Evolutionary conservation across 2,888 invertebrate genomes (phyloP), one percentile per base, ranked within the genome.

Genomic region (Himalopsyche japonica): DNA sequence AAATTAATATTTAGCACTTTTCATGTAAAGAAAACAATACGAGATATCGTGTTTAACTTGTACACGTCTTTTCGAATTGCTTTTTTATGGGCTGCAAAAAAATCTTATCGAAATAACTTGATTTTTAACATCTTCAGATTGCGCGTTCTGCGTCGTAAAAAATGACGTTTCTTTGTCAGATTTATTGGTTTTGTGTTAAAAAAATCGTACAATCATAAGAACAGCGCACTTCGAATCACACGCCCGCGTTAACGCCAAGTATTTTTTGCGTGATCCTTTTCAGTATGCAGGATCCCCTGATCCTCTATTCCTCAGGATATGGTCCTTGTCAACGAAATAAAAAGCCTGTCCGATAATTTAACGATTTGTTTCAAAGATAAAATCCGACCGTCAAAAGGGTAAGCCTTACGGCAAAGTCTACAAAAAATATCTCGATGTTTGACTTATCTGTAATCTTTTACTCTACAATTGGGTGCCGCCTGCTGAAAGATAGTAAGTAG

Each of bases 261-360:
- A 57, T 57, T 20, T 57, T 57, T 57, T 57, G 24, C 57, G 20
- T 20, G 57, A 24, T n/a, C 7, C n/a, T 57, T 15, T 57, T 57
- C 57, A 57, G 20, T 57, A 57, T 57, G n/a, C 20, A 57, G 57
- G 57, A 57, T 57, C n/a, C 7, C 10, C 57, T 20, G 24, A n/a
- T 57, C 57, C 57, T 20, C 57, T 57, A 57, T n/a, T 57, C 57
- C 57, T 57, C 57, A 20, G 57, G 57, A 57, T 57, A 24, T 57
- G 57, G 57, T 24, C 57, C 20, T 57, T 57, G 57, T 57, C 76
- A 34, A 27, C 76, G 76, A 76, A 32, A 76, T 76, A 27, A 76
- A 76, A 76, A 76, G 27, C 76, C 27, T 76, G 76, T 76, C 34
- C 76, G 76, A 76, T 76, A 76, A 76, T 76, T 76, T 27, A 76